These are phyloP conservation scores for Brachionus calyciflorus DNA, from an alignment of 1,140 invertebrate species.

Conservation along the genomic window DNA sequence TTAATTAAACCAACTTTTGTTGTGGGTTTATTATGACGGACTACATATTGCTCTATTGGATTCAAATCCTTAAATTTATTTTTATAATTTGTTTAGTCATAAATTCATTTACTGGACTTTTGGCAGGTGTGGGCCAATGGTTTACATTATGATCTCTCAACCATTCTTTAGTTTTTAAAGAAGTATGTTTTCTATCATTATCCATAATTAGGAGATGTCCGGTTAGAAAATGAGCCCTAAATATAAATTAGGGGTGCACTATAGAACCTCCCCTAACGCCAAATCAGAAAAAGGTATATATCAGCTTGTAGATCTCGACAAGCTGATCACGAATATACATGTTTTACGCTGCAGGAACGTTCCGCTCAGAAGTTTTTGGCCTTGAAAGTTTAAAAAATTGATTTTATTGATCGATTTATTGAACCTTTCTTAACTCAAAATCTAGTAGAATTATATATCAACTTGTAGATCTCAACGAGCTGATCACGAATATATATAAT, in stretches of 20 bases:
- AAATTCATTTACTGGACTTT: background rate
- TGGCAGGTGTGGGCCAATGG: background rate
- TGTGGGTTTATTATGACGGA: background rate
- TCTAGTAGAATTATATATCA: no score
- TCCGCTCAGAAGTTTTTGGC: no score
- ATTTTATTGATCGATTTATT: no score
- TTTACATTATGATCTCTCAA: background rate
- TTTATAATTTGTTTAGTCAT: no score
- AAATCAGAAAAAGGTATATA: background rate
- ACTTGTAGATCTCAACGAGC: no score
- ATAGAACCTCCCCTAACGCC: no score
- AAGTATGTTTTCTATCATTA: background rate
- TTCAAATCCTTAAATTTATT: background rate
- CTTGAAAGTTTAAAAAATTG: no score
- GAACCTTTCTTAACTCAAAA: no score
- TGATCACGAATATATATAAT: no score
- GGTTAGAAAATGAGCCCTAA: background rate
- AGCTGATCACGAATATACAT: no score
- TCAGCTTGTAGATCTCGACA: background rate
- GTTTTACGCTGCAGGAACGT: no score
- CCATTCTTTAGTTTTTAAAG: background rate
- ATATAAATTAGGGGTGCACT: no score
- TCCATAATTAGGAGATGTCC: background rate
- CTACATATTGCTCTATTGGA: background rate
- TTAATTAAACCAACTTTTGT: background rate